Conservation (phyloP, 2,113 vertebrate genomes). For the Eira barbara region DNA sequence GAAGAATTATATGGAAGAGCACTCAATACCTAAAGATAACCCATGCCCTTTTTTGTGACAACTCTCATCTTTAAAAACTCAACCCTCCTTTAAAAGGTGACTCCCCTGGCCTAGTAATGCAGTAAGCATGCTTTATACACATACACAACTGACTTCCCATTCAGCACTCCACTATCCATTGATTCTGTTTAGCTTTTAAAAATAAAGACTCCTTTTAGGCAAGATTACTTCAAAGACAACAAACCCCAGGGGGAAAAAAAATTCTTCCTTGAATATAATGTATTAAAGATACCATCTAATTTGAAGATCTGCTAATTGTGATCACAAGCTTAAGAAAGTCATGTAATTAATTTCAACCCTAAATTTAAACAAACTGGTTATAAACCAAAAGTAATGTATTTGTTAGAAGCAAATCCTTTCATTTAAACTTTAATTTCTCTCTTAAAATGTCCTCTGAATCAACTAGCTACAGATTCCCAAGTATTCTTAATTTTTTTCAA, state of each 20-base stretch:
- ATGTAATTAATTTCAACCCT: neutral
- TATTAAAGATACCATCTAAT: neutral
- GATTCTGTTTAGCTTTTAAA: neutral
- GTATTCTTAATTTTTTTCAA: neutral
- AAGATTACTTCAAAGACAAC: neutral
- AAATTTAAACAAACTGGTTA: neutral
- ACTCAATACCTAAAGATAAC: neutral
- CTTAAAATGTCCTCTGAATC: neutral
- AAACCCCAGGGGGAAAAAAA: neutral
- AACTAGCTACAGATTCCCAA: neutral
- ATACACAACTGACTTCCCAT: neutral
- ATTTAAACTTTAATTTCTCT: neutral
- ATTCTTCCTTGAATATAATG: neutral
- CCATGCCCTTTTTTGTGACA: neutral
- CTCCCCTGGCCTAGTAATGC: neutral
- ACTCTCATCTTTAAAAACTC: neutral
- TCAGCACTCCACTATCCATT: neutral
- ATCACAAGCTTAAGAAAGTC: neutral
- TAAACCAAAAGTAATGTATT: neutral
- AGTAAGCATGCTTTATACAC: neutral
- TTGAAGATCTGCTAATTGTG: neutral
- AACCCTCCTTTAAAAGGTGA: neutral
- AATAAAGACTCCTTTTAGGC: neutral
- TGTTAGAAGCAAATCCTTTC: neutral
- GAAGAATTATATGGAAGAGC: neutral